Evolutionary conservation across 2,113 vertebrate genomes (phyloP).

Genomic region (Lathamus discolor): DNA sequence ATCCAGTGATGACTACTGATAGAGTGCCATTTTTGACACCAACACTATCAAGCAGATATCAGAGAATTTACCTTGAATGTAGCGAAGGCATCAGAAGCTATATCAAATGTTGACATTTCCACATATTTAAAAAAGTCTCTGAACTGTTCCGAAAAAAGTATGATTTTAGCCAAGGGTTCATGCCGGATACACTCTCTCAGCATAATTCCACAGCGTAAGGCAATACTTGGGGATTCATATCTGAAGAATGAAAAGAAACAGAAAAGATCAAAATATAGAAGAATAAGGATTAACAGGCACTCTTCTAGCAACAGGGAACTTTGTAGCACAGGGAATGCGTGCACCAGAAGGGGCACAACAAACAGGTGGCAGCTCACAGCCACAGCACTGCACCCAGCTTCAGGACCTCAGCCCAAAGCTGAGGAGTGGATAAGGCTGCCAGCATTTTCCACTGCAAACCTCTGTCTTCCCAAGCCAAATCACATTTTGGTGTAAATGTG

Average conservation of each 20-base stretch:
- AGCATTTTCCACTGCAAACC: background rate
- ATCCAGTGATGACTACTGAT: background rate
- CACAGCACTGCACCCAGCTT: background rate
- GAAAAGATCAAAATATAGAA: background rate
- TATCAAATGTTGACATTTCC: conserved; percentile 97
- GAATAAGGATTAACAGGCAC: background rate
- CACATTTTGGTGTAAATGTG: background rate
- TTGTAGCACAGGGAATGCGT: rapidly evolving
- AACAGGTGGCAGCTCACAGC: rapidly evolving
- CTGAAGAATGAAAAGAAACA: conserved; percentile 68
- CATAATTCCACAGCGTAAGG: conserved; percentile 97
- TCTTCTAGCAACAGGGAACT: background rate
- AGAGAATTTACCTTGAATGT: conserved; percentile 90
- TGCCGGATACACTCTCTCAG: conserved; percentile 94
- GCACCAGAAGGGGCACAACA: background rate
- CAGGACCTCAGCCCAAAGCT: background rate
- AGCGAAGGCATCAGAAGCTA: conserved; percentile 97
- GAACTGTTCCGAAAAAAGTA: conserved; percentile 91
- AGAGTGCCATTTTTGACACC: background rate
- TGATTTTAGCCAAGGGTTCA: conserved; percentile 92
- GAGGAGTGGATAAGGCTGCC: background rate
- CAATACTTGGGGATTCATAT: conserved; percentile 92
- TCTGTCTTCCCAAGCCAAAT: background rate
- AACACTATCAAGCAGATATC: background rate
- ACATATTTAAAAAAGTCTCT: conserved; percentile 93